Percentiles rank a stretch among this genome's conserved stretches.
Evolutionary conservation across 2,113 vertebrate species (phyloP).

Genomic region (Xerus inauris): DNA sequence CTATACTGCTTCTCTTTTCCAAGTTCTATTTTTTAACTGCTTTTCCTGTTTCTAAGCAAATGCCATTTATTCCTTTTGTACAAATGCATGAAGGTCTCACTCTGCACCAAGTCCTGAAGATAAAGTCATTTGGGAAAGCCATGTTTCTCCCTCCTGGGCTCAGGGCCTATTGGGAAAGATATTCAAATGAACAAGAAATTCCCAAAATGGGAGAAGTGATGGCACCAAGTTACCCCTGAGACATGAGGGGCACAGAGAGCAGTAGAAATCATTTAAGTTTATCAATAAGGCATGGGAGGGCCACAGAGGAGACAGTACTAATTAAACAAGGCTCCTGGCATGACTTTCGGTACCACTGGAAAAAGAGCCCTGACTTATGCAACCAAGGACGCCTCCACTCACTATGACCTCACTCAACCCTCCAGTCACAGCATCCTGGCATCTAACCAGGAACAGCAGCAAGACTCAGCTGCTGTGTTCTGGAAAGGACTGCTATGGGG

Average conservation of each 20-base stretch:
- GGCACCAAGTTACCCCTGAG: not conserved
- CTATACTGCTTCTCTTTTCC: not conserved
- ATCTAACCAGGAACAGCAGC: not conserved
- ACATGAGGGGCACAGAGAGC: not conserved
- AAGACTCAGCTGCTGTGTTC: not conserved
- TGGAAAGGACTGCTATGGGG: not conserved
- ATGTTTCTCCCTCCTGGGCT: not conserved
- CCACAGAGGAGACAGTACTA: rapidly evolving
- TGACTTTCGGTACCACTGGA: not conserved
- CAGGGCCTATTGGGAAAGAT: not conserved
- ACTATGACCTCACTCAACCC: not conserved
- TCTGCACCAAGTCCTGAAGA: not conserved
- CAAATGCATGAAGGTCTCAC: not conserved
- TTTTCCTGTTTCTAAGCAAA: not conserved
- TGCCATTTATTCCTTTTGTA: not conserved
- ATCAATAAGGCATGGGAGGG: not conserved
- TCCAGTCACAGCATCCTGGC: not conserved
- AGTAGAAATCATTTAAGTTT: not conserved
- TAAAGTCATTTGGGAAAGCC: not conserved
- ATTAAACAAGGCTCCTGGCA: no score
- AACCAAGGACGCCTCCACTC: not conserved
- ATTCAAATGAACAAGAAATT: not conserved
- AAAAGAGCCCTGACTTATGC: not conserved
- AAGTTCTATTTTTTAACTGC: not conserved
- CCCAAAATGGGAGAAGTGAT: not conserved